phyloP scores from a whole-genome alignment of 2,888 invertebrate genomes.

The Protophormia terraenovae region DNA sequence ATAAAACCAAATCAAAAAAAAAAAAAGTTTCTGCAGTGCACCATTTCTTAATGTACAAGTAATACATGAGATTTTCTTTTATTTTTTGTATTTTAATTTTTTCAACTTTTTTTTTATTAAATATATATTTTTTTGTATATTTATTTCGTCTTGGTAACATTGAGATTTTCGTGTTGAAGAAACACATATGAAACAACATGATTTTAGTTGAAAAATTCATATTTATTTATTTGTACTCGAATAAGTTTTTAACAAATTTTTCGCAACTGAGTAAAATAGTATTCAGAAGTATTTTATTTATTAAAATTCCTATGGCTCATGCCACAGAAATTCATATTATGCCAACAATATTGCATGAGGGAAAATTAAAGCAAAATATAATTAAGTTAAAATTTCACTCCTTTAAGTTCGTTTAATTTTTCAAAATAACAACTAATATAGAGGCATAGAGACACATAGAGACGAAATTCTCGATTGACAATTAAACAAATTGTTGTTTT shows the following conservation, averaged over 20 bases:
- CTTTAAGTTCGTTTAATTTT: not conserved
- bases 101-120: too few species aligned
- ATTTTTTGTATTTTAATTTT: not conserved
- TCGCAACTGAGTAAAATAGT: not conserved
- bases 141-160: slow-evolving; percentile 32
- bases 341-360: not conserved
- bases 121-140: not conserved
- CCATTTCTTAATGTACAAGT: slow-evolving; percentile 44
- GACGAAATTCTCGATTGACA: too few species aligned
- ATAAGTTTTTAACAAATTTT: slow-evolving; percentile 19
- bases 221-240: slow-evolving; percentile 31
- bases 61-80: slow-evolving; percentile 21
- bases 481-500: too few species aligned
- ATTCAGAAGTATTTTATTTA: slow-evolving; percentile 24
- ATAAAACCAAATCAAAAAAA: too few species aligned
- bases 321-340: not conserved
- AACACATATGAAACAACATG: too few species aligned
- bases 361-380: not conserved
- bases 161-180: slow-evolving; percentile 31
- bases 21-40: slow-evolving; percentile 64
- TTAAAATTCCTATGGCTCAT: not conserved
- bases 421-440: not conserved
- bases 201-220: slow-evolving; percentile 13
- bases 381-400: not conserved
- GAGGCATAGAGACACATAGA: too few species aligned